Base-by-base conservation (phyloP, 2,888 invertebrate species). In the Plebejus anna region DNA sequence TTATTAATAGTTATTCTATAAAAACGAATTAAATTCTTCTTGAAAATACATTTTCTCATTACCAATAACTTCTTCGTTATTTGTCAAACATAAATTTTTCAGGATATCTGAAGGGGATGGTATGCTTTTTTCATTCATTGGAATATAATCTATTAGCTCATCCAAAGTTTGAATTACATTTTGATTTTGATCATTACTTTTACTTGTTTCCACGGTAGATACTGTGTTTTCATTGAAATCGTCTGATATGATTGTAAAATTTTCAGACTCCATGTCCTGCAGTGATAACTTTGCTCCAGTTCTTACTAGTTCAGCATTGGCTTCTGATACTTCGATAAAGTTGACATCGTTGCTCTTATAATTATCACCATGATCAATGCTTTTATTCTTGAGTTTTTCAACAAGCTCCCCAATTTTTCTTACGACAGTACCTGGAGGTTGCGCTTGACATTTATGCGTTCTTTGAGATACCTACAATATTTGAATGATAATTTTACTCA, bases 371-470 rank as follows among this genome's bases (percentile, higher is more conserved):
- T 38, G 13, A 76, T 77, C 81, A 16, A 83, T 72, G 38, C 90
- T 85, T 83, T 91, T 91, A 81, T 89, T 89, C 82, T 91, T 92
- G 5, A 94, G 84, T 83, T 94, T 94, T 84, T 94, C 93, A 22
- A 94, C 87, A 4, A 95, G 87, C 79, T 94, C 92, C 28, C 91
- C 90, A 66, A 88, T 86, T 85, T 92, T 93, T 42, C 95, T 87
- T 1, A 94, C 86, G 1, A 95, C 95, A 22, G 92, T 93, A 22
- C 95, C 96, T 55, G 95, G 95, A 76, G 95, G 95, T 83, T 95
- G 95, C 3, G 92, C 92, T 78, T 95, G 94, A 84, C 97, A 97
- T 89, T 97, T 97, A 84, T 97, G 97, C 4, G 97, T 97, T 83
- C 97, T 94, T 87, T 97, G 97, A 76, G 97, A 97, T 11, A 97